Percentiles rank a stretch among this genome's conserved stretches.
These are phyloP conservation scores for Cheilosia impressa DNA, from an alignment of 2,888 invertebrate genomes.

Conservation along the genomic window DNA sequence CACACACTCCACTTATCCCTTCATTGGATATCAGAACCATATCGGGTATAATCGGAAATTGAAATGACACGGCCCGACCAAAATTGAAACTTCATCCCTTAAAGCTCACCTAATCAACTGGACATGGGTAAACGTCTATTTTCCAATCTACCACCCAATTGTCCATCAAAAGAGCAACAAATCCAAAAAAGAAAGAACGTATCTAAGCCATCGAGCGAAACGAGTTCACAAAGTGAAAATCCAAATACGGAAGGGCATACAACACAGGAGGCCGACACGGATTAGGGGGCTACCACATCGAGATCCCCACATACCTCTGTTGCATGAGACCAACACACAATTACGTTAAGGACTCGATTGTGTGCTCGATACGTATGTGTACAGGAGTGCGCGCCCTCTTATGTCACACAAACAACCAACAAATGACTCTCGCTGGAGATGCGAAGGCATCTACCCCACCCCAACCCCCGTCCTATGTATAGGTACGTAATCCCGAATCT, in stretches of 20 bases:
- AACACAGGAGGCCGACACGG: constrained; percentile 52
- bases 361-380: constrained; percentile 53
- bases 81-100: constrained; percentile 57
- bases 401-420: constrained; percentile 72
- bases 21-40: not conserved
- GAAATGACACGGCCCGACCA: constrained; percentile 59
- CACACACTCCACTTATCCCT: too few species aligned
- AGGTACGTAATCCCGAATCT: constrained; percentile 70
- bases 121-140: constrained; percentile 59
- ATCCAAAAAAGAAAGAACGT: constrained; percentile 12
- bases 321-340: constrained; percentile 61
- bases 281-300: constrained; percentile 63
- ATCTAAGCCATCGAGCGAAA: constrained; percentile 33
- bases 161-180: constrained; percentile 66
- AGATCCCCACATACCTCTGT: constrained; percentile 9
- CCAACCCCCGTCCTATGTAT: constrained; percentile 6
- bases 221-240: constrained; percentile 53
- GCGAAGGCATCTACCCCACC: constrained; percentile 46
- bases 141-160: constrained; percentile 65
- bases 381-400: constrained; percentile 71
- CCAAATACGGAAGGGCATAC: constrained; percentile 45
- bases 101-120: constrained; percentile 70
- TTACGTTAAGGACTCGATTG: constrained; percentile 74
- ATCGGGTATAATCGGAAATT: not conserved
- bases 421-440: constrained; percentile 67